Evolutionary conservation across 2,113 vertebrate species (phyloP), one percentile per base, ranked within the genome.

Genomic region (Calonectris borealis): DNA sequence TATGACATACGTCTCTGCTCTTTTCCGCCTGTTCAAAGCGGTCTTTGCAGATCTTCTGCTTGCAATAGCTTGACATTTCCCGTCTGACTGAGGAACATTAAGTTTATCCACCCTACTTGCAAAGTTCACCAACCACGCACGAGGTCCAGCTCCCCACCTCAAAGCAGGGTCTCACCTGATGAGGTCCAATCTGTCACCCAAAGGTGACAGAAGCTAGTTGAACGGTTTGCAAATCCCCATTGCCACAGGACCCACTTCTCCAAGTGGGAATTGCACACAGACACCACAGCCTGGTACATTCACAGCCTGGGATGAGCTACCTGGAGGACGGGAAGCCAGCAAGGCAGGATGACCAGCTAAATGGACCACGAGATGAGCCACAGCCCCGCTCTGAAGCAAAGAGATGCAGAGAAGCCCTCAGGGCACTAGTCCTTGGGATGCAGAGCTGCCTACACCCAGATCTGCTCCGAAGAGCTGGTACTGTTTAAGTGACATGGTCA

Each of bases 41-140:
- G 8, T 7, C 38, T 49, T 42, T 27, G 57, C 60, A 26, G 16
- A 24, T 16, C 32, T 68, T 4, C 14, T 36, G 54, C 58, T 70
- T 31, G 27, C 46, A 60, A 29, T 2, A 49, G n/a, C 26, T 48
- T 32, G 54, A 20, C 49, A 21, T 78, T 86, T 89, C 65, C 81
- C 7, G 1, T 26, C 34, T 19, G 65, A 25, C 10, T 0, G 0
- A 36, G 32, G 17, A 21, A 34, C 0, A 0, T 27, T 3, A 27
- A 13, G 44, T 52, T 65, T 54, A 48, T 5, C 60, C 25, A 16
- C 21, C 3, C 46, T 81, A 7, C 27, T 18, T 11, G 27, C 19
- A 8, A 78, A 57, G 32, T 16, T 83, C 42, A 57, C 24, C 48
- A 34, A 21, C 29, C 31, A 29, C 9, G 10, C 8, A 2, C 2